A percentile compares a stretch with the other conserved stretches of the same genome.
phyloP scores from a whole-genome alignment of 1,140 invertebrate species.

The Spodoptera litura region DNA sequence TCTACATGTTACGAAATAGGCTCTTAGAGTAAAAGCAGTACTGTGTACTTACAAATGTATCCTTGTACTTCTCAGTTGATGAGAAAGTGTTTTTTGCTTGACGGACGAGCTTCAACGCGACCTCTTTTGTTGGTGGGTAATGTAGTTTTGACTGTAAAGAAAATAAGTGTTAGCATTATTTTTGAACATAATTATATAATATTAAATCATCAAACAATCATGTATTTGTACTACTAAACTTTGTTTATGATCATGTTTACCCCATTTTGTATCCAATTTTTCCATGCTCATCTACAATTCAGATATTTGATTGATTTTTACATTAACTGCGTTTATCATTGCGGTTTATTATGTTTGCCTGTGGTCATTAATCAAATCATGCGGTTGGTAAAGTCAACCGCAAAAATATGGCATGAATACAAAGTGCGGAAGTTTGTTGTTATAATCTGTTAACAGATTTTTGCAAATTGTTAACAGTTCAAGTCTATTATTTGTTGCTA shows the following conservation, averaged over 20 bases:
- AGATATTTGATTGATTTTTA: neutral
- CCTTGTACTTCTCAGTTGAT: constrained; percentile 63
- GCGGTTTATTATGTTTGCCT: neutral
- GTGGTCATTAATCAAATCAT: neutral
- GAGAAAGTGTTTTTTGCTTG: constrained; percentile 44
- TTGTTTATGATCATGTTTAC: too few relatives aligned
- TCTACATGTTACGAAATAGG: neutral
- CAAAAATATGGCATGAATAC: constrained; percentile 23
- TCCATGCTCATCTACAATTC: too few relatives aligned
- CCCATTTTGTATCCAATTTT: too few relatives aligned
- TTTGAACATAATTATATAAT: too few relatives aligned
- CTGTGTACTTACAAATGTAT: constrained; percentile 74
- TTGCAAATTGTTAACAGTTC: too few relatives aligned
- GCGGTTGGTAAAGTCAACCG: constrained; percentile 19
- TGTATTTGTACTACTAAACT: too few relatives aligned
- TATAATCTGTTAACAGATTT: too few relatives aligned
- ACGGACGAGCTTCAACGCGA: constrained; percentile 60
- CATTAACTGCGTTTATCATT: neutral
- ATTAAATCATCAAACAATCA: too few relatives aligned
- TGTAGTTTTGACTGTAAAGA: constrained; percentile 68
- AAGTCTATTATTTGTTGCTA: too few relatives aligned
- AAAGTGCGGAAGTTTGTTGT: neutral
- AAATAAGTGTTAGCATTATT: constrained; percentile 16
- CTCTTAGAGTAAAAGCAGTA: constrained; percentile 17
- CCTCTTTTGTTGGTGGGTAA: constrained; percentile 61